Evolutionary conservation across 53 echinoderm and acorn worm species (phyloP).

Genomic region (Astropecten irregularis): DNA sequence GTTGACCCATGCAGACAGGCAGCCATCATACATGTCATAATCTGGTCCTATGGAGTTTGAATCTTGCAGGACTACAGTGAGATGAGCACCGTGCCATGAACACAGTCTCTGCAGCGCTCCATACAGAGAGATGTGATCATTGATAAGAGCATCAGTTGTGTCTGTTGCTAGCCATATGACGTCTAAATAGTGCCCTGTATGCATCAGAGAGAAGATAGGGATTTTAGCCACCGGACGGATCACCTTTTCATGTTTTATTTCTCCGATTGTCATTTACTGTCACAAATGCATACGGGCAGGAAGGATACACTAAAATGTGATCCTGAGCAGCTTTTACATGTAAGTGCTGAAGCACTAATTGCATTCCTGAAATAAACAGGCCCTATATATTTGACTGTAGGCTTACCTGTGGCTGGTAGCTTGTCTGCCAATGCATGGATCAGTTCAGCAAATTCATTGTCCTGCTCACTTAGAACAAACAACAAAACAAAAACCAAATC

Average conservation of each 20-base stretch:
- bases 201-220: background rate
- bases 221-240: background rate
- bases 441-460: slow-evolving; percentile 19
- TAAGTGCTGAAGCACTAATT: no score
- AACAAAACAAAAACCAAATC: background rate
- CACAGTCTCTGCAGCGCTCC: slow-evolving; percentile 58
- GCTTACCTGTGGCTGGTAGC: slow-evolving; percentile 55
- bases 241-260: background rate
- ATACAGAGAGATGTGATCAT: slow-evolving; percentile 43
- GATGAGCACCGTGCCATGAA: slow-evolving; percentile 53
- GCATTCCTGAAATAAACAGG: no score
- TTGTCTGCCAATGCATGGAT: slow-evolving; percentile 57
- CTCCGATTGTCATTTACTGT: no score
- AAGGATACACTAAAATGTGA: no score
- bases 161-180: slow-evolving; percentile 42
- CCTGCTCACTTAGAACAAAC: background rate
- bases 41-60: background rate
- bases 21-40: no score
- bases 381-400: no score
- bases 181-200: slow-evolving; percentile 49
- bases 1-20: slow-evolving; percentile 46
- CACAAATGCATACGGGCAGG: no score
- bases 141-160: background rate
- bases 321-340: no score
- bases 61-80: slow-evolving; percentile 32